Conservation (phyloP, 2,797 vertebrate species). For the Sorex maritimensis region DNA sequence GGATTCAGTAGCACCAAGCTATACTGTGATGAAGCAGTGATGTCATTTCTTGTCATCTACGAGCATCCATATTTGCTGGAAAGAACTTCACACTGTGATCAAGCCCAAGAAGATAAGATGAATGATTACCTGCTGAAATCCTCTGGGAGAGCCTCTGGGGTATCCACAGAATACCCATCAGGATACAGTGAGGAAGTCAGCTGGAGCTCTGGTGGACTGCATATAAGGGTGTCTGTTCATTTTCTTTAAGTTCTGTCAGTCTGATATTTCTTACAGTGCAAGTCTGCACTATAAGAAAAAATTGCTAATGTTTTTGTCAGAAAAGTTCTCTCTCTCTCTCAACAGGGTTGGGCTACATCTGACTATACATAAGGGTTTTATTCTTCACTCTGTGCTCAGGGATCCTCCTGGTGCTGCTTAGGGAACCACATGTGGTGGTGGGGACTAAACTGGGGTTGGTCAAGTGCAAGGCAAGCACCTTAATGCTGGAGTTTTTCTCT, state of each 20-base stretch:
- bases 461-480: too few species aligned
- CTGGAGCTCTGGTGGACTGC: too few species aligned
- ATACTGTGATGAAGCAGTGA: background rate
- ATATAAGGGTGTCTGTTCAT: background rate
- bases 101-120: conserved; percentile 26
- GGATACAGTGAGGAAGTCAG: too few species aligned
- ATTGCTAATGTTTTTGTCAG: conserved; percentile 12
- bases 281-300: conserved; percentile 14
- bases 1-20: background rate
- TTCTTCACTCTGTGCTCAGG: too few species aligned
- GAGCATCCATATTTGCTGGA: background rate
- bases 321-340: background rate
- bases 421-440: too few species aligned
- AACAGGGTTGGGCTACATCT: too few species aligned
- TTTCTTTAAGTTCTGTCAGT: background rate
- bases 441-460: too few species aligned
- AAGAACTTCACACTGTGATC: background rate
- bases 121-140: background rate
- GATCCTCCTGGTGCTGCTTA: too few species aligned
- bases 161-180: too few species aligned
- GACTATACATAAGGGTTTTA: too few species aligned
- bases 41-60: background rate
- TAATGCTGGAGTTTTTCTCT: background rate
- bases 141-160: too few species aligned
- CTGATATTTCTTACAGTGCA: background rate